These are phyloP conservation scores for Aplysina aerophoba DNA, from an alignment of 37 sponge, comb jelly and placozoan species.

Conservation along the genomic window DNA sequence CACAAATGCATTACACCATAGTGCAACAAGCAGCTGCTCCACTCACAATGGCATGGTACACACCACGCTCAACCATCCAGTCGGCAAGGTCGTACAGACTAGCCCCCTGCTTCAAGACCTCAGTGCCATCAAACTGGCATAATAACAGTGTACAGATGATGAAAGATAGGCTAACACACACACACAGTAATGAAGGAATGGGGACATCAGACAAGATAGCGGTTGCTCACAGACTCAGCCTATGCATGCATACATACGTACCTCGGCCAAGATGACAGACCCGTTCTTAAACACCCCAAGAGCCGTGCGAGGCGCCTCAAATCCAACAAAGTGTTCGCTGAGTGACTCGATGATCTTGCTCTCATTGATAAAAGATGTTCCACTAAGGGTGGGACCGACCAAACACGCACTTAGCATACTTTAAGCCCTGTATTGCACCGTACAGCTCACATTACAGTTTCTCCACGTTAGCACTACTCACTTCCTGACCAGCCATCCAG, in stretches of 20 bases:
- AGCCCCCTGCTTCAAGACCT: constrained; percentile 53
- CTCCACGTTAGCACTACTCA: constrained; percentile 24
- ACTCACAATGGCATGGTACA: constrained; percentile 66
- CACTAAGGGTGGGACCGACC: too few species aligned
- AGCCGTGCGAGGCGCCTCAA: constrained; percentile 73
- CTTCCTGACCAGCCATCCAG: constrained; percentile 78
- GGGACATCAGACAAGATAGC: neutral
- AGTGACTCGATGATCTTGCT: constrained; percentile 50
- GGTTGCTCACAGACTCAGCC: neutral
- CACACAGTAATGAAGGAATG: neutral
- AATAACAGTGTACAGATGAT: neutral
- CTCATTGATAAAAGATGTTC: constrained; percentile 47
- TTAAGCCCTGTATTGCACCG: neutral
- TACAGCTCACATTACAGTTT: too few species aligned
- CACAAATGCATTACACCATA: too few species aligned
- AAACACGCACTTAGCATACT: too few species aligned
- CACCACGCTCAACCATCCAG: constrained; percentile 36
- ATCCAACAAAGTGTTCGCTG: constrained; percentile 54
- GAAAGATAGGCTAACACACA: neutral
- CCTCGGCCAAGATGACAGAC: constrained; percentile 57
- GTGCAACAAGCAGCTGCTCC: too few species aligned
- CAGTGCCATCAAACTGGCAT: constrained; percentile 85
- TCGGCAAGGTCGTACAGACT: constrained; percentile 73
- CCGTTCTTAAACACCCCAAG: constrained; percentile 54
- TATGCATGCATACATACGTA: constrained; percentile 10